Conservation (phyloP, 1,140 invertebrate genomes). For the Cryptotermes secundus region DNA sequence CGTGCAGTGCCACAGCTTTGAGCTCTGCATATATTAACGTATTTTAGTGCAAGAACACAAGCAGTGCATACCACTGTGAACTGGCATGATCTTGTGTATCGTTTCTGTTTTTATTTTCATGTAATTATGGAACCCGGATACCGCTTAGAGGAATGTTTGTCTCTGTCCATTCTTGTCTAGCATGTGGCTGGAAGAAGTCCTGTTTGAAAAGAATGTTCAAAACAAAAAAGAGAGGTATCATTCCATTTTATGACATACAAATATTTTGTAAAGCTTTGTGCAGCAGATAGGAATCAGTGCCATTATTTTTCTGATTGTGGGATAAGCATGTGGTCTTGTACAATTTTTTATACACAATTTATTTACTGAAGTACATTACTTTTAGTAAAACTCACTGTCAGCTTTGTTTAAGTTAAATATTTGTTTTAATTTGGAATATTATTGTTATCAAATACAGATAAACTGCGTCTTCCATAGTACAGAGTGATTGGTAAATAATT, state of each 20-base stretch:
- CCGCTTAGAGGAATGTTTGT: not conserved
- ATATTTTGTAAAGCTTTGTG: not conserved
- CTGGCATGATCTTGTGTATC: not conserved
- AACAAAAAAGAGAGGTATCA: not conserved
- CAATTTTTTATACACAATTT: not conserved
- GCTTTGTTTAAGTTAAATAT: not conserved
- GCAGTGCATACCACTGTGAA: not conserved
- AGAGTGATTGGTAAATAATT: not conserved
- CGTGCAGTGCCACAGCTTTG: not conserved
- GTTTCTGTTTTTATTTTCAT: not conserved
- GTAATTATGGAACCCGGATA: not conserved
- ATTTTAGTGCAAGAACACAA: not conserved
- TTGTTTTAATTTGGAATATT: conserved; percentile 6
- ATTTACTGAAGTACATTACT: not conserved
- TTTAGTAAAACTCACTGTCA: not conserved
- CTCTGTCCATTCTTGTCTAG: not conserved
- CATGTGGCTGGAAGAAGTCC: not conserved
- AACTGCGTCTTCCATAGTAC: not conserved
- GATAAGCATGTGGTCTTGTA: not conserved
- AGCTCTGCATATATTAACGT: not conserved
- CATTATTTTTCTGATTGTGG: conserved; percentile 11
- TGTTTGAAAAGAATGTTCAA: not conserved
- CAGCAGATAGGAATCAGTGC: not conserved
- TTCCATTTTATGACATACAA: not conserved
- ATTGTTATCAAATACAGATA: not conserved